Evolutionary conservation across 2,888 invertebrate genomes (phyloP), one percentile per base, ranked within the genome.

Genomic region (Carabus problematicus): DNA sequence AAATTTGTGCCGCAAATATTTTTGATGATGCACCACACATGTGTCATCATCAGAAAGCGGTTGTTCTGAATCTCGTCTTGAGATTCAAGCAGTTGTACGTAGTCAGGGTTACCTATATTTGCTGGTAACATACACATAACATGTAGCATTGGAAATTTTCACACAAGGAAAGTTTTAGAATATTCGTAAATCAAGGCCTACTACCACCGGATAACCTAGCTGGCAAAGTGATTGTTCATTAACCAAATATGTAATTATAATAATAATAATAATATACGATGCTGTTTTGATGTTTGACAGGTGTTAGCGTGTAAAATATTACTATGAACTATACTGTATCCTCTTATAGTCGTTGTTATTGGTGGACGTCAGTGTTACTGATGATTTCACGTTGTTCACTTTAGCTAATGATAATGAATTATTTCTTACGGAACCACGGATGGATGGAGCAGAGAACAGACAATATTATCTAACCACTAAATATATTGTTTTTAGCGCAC

Each of bases 231-330:
- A 45, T 45, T n/a, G 12, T 45, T 29, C 29, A 29, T 29, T 29
- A 29, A 29, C 29, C 29, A 29, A 29, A 29, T n/a, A 45, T 45
- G 12, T 45, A n/a, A 45, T n/a, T 18, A 45, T 12, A 64, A 41
- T 43, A 55, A 45, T 12, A 64, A 41, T 43, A 55, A 45, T 12
- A 45, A 45, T n/a, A 45, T n/a, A 45, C 11, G 7, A 64, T 18
- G 64, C 64, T 64, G 64, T 64, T 64, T 64, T 55, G 64, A 64
- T 64, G 64, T 64, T 56, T 55, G 49, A 64, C 64, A 43, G 64
- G 55, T 64, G 64, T 64, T 64, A 64, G 64, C 43, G 18, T 63
- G 40, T 54, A 45, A 11, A 41, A 29, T 29, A 29, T 3, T 29
- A 29, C 29, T 29, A 29, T 42, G 43, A 55, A 64, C 43, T 64